A percentile compares a stretch with the other conserved stretches of the same genome.
These are phyloP conservation scores for Drosophila silvestris DNA, from an alignment of 2,888 invertebrate genomes.

Conservation along the genomic window DNA sequence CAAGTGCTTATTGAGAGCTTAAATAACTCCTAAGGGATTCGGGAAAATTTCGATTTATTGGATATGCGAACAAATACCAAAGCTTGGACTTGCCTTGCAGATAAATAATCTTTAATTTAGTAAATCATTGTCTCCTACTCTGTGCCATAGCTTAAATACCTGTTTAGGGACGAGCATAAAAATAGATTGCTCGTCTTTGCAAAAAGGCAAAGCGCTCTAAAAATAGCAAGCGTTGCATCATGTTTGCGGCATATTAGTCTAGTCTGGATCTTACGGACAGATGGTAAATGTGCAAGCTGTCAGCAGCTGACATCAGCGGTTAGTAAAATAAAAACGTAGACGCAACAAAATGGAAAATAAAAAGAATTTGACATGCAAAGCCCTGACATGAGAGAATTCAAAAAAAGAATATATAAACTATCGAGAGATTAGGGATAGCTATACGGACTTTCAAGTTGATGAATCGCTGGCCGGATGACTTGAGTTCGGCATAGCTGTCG, in stretches of 20 bases:
- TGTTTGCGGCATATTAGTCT: constrained; percentile 30
- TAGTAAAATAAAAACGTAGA: constrained; percentile 28
- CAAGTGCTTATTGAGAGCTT: constrained; percentile 24
- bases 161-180: constrained; percentile 9
- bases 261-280: constrained; percentile 41
- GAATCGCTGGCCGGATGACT: constrained; percentile 89
- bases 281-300: constrained; percentile 66
- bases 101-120: not conserved
- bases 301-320: constrained; percentile 67
- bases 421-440: not conserved
- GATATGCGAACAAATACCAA: not conserved
- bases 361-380: constrained; percentile 47
- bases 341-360: not conserved
- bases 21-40: not conserved
- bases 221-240: constrained; percentile 57
- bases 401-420: constrained; percentile 21
- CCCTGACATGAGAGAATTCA: constrained; percentile 67
- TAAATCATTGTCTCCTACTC: not conserved
- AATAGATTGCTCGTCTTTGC: constrained; percentile 29
- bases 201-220: constrained; percentile 21
- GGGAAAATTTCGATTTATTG: not conserved
- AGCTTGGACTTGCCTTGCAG: not conserved
- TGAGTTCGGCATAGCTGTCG: constrained; percentile 88
- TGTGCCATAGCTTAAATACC: not conserved
- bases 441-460: constrained; percentile 86